Conservation (phyloP, 2,888 invertebrate species). For the Leptopterna dolabrata region DNA sequence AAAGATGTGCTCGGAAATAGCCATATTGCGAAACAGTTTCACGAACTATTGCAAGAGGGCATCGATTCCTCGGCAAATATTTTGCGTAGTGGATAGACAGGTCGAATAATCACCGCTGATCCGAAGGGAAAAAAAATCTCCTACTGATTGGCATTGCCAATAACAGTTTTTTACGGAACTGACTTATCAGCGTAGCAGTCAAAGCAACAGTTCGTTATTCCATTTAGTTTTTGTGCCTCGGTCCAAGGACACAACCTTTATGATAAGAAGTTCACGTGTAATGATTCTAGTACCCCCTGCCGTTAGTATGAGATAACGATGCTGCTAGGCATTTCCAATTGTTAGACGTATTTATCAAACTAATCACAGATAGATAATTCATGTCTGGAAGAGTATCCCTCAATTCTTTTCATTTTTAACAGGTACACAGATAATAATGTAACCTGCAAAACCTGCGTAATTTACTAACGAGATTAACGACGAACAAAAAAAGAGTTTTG, state of each 20-base stretch:
- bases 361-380: too few species aligned
- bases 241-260: neutral
- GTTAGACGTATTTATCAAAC: neutral
- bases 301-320: neutral
- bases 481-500: too few species aligned
- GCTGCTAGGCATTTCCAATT: neutral
- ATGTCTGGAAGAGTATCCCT: too few species aligned
- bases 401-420: too few species aligned
- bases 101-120: neutral
- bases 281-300: neutral
- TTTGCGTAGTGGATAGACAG: neutral
- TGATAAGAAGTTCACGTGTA: neutral
- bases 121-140: neutral
- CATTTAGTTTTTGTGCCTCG: neutral
- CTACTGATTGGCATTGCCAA: neutral
- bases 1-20: neutral
- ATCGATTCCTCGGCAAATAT: neutral
- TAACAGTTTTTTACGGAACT: neutral
- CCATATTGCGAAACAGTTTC: neutral
- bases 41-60: neutral
- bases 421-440: too few species aligned
- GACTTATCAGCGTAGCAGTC: neutral
- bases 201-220: slow-evolving; percentile 3
- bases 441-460: too few species aligned
- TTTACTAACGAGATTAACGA: too few species aligned